These are phyloP conservation scores for Chesias legatella DNA, from an alignment of 2,888 invertebrate genomes.

Conservation along the genomic window DNA sequence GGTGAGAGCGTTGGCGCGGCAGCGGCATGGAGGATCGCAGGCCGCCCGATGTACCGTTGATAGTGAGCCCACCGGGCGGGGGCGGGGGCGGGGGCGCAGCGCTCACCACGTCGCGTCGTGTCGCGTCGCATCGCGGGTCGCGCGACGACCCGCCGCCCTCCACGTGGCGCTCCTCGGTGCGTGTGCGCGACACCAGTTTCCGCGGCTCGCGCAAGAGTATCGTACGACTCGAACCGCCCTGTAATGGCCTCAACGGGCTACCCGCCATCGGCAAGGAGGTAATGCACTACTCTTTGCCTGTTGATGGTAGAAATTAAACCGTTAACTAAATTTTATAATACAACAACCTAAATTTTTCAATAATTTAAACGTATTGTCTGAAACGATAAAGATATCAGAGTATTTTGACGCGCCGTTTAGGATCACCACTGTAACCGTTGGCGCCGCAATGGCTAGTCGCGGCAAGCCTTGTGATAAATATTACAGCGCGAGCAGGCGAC, in stretches of 20 bases:
- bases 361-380: too few relatives aligned
- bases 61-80: constrained; percentile 65
- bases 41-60: constrained; percentile 73
- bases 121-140: constrained; percentile 64
- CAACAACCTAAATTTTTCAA: too few relatives aligned
- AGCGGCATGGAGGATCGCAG: constrained; percentile 81
- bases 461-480: constrained; percentile 26
- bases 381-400: too few relatives aligned
- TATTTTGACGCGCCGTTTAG: neutral
- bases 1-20: constrained; percentile 79
- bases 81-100: constrained; percentile 54
- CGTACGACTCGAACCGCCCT: constrained; percentile 83
- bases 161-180: constrained; percentile 83
- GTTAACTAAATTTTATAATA: too few relatives aligned
- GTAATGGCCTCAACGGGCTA: constrained; percentile 82
- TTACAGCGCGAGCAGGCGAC: constrained; percentile 29
- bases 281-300: constrained; percentile 62
- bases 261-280: constrained; percentile 81
- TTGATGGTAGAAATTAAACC: constrained; percentile 16
- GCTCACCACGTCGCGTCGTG: constrained; percentile 65
- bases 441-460: constrained; percentile 7
- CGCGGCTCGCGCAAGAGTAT: constrained; percentile 83
- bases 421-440: constrained; percentile 6
- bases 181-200: constrained; percentile 82
- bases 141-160: constrained; percentile 67